Conservation (phyloP, 2,888 invertebrate genomes). For the Resseliella maxima region DNA sequence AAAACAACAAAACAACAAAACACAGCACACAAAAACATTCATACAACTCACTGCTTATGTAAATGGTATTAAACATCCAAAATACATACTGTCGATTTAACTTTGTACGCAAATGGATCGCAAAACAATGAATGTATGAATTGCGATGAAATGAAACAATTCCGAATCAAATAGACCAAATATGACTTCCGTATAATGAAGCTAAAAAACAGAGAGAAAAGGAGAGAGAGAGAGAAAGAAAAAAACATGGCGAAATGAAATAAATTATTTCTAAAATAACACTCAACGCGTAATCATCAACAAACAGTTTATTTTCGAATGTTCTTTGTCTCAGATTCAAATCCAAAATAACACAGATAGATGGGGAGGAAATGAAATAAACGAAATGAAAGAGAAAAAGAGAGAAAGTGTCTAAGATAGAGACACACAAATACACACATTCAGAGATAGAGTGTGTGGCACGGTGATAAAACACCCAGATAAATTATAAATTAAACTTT, state of each 20-base stretch:
- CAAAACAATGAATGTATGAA: not conserved
- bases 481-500: constrained; percentile 40
- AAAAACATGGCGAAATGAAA: not conserved
- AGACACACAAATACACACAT: too few species aligned
- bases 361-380: too few species aligned
- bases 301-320: constrained; percentile 4
- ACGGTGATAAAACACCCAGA: not conserved
- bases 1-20: too few species aligned
- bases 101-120: not conserved
- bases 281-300: not conserved
- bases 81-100: too few species aligned
- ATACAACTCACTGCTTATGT: too few species aligned
- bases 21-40: too few species aligned
- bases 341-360: too few species aligned
- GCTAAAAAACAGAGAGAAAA: not conserved
- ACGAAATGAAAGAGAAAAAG: not conserved
- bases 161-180: not conserved
- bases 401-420: not conserved
- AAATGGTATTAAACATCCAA: too few species aligned
- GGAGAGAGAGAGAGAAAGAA: too few species aligned
- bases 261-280: constrained; percentile 9
- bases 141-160: not conserved
- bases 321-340: not conserved
- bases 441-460: too few species aligned
- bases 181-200: not conserved